Conservation (phyloP, 2,797 vertebrate genomes). For the Pristis pectinata region DNA sequence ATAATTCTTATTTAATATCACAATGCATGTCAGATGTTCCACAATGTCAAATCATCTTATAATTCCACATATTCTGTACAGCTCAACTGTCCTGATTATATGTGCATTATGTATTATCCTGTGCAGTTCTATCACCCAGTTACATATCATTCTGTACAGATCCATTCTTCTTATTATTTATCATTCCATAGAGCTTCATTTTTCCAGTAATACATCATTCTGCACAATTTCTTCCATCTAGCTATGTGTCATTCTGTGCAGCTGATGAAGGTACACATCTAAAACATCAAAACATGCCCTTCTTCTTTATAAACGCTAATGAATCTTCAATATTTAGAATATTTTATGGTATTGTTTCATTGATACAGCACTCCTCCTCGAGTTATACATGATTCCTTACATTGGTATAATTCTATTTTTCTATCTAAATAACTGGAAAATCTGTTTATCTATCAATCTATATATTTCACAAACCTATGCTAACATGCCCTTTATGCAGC, state of each 20-base stretch:
- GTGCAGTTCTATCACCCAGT: background rate
- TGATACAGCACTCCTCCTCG: background rate
- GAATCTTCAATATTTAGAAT: background rate
- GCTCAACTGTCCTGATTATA: background rate
- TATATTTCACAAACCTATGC: background rate
- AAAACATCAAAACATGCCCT: background rate
- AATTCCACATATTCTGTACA: background rate
- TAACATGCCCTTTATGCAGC: background rate
- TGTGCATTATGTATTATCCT: slow-evolving; percentile 2
- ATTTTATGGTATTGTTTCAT: background rate
- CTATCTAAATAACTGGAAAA: background rate
- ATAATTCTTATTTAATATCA: background rate
- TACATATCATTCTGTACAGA: background rate
- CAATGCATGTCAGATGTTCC: background rate
- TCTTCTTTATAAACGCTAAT: background rate
- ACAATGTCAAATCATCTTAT: background rate
- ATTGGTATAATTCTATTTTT: background rate
- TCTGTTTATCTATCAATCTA: background rate
- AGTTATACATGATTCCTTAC: background rate
- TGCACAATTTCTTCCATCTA: background rate
- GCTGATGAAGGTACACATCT: background rate
- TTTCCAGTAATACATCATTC: slow-evolving; percentile 10
- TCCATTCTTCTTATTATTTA: background rate
- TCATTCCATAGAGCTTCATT: slow-evolving; percentile 8
- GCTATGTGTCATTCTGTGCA: background rate